Evolutionary conservation across 2,113 vertebrate genomes (phyloP).

Genomic region (Albula goreensis): DNA sequence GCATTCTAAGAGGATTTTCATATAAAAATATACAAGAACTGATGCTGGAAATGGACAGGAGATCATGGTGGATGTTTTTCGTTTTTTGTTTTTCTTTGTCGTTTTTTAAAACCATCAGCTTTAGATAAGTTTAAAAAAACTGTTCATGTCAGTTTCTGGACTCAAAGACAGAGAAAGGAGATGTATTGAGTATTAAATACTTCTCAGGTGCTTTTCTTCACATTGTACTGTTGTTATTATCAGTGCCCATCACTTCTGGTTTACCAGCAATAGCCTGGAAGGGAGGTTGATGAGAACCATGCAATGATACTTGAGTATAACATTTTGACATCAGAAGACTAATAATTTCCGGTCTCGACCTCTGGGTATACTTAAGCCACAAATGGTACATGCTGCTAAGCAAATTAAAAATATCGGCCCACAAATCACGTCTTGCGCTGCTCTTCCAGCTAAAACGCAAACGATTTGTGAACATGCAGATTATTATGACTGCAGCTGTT

Average conservation of each 20-base stretch:
- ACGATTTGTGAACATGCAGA: neutral
- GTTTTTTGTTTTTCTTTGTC: conserved; percentile 24
- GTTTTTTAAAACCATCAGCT: conserved; percentile 37
- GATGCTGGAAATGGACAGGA: conserved; percentile 66
- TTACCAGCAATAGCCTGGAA: neutral
- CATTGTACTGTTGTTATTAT: neutral
- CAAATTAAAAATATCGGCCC: neutral
- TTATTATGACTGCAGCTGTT: conserved; percentile 6
- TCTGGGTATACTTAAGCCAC: neutral
- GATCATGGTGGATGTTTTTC: conserved; percentile 57
- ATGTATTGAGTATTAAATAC: neutral
- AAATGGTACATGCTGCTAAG: neutral
- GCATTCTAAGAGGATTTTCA: conserved; percentile 80
- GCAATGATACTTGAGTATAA: neutral
- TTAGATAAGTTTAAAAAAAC: conserved; percentile 41
- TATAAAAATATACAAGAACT: conserved; percentile 75
- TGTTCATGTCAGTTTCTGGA: conserved; percentile 46
- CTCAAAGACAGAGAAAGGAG: conserved; percentile 34
- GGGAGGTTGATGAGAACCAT: neutral
- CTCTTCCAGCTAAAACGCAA: neutral
- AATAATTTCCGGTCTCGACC: neutral
- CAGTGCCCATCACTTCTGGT: neutral
- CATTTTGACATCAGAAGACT: neutral
- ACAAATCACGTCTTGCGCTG: neutral
- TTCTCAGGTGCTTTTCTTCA: conserved; percentile 8